phyloP scores from a whole-genome alignment of 2,888 invertebrate species.

The Caenorhabditis japonica region DNA sequence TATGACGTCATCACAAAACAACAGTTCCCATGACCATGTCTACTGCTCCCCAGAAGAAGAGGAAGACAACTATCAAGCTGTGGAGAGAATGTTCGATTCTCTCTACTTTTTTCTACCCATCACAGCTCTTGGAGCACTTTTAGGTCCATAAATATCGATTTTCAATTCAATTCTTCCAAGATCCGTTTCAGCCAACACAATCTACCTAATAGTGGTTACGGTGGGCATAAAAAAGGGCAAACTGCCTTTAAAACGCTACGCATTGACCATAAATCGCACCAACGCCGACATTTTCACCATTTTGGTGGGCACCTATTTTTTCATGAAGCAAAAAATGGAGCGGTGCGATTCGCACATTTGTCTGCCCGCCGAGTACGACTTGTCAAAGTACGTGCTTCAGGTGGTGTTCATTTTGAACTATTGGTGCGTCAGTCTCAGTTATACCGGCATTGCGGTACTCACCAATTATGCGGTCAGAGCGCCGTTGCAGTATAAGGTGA shows the following conservation, averaged over 20 bases:
- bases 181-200: slow-evolving; percentile 49
- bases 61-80: slow-evolving; percentile 21
- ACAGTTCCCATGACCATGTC: too few relatives aligned
- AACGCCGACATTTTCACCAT: slow-evolving; percentile 54
- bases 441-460: slow-evolving; percentile 63
- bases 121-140: slow-evolving; percentile 19
- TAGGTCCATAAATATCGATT: slow-evolving; percentile 11
- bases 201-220: slow-evolving; percentile 45
- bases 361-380: slow-evolving; percentile 31
- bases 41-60: slow-evolving; percentile 33
- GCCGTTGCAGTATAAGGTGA: slow-evolving; percentile 64
- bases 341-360: slow-evolving; percentile 43
- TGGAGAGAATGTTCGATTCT: slow-evolving; percentile 26
- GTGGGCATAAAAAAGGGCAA: slow-evolving; percentile 53
- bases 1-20: too few relatives aligned
- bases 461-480: slow-evolving; percentile 64
- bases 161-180: too few relatives aligned
- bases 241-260: slow-evolving; percentile 56
- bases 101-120: slow-evolving; percentile 31
- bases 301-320: slow-evolving; percentile 35
- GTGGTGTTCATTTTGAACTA: slow-evolving; percentile 63
- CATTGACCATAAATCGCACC: slow-evolving; percentile 57
- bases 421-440: slow-evolving; percentile 62
- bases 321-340: slow-evolving; percentile 39
- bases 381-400: slow-evolving; percentile 27